Percentiles rank a stretch among this genome's conserved stretches.
These are phyloP conservation scores for Alosa sapidissima DNA, from an alignment of 2,797 vertebrate species.

Conservation along the genomic window DNA sequence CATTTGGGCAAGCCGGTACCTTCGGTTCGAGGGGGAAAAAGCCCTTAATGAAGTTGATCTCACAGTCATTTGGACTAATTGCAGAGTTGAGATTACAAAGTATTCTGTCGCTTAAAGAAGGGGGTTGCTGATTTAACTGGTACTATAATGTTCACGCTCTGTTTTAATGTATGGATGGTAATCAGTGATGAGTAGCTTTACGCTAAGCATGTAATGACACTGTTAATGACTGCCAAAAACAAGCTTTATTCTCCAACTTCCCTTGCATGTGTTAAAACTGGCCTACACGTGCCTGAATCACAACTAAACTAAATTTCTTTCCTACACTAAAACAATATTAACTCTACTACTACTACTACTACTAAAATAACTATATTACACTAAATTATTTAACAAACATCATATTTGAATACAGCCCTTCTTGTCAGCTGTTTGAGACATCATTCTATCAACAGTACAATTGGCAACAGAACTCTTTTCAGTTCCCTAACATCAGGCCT, in stretches of 20 bases:
- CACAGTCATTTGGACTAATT: slow-evolving; percentile 65
- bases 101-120: slow-evolving; percentile 61
- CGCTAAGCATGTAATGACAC: slow-evolving; percentile 27
- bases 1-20: slow-evolving; percentile 54
- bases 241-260: not conserved
- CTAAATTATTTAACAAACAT: not conserved
- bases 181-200: slow-evolving; percentile 55
- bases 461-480: slow-evolving; percentile 10
- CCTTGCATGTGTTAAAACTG: not conserved
- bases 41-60: slow-evolving; percentile 70
- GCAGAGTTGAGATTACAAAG: slow-evolving; percentile 68
- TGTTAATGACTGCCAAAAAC: slow-evolving; percentile 25
- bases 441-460: not conserved
- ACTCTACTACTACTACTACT: not conserved
- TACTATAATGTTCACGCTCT: slow-evolving; percentile 62
- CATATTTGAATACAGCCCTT: not conserved
- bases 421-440: not conserved
- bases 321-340: not conserved
- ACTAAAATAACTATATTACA: not conserved
- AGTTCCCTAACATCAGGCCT: not conserved
- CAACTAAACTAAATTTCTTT: not conserved
- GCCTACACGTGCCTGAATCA: not conserved
- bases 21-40: slow-evolving; percentile 46
- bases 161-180: slow-evolving; percentile 58
- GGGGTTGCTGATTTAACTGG: slow-evolving; percentile 64